Evolutionary conservation across 2,888 invertebrate genomes (phyloP), one percentile per base, ranked within the genome.

Genomic region (Amiota mariae): DNA sequence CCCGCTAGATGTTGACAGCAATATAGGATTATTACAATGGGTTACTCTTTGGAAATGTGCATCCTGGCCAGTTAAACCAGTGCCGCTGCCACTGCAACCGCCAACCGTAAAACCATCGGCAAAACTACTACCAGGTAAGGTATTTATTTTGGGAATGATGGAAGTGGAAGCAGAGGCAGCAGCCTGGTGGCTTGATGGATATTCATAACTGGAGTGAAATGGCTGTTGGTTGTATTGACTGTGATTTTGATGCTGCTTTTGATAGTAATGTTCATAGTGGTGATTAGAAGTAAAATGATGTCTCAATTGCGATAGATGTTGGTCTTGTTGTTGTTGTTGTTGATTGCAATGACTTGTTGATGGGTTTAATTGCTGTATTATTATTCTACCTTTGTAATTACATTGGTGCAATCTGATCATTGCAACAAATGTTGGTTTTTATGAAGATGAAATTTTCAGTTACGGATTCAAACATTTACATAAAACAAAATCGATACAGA

Each of bases 1-100:
- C 80, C 92, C 92, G 89, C 92, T 92, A 82, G 91, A 92, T 80
- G 92, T 92, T 80, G 93, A 93, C 77, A 79, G 73, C 85, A 93
- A 91, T 77, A 70, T 73, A 74, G 79, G 72, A 79, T 79, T 81
- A 81, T 77, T 77, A 79, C 57, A 72, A 67, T 73, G 70, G 47
- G 63, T 73, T 77, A 77, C 76, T 73, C 74, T 80, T 72, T 72
- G 73, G 51, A 80, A 79, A 47, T 71, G 72, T 63, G 63, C 71
- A 48, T 73, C 71, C 68, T 75, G 71, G 67, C 59, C 71, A 57
- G 20, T 48, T 51, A 48, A 12, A 67, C 57, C 61, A 72, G 18
- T 48, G 56, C 61, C 76, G 20, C 73, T 76, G 68, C 76, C 75
- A 66, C 74, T 76, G 48, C 24, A 63, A 67, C 18, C 51, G 68